phyloP scores from a whole-genome alignment of 2,113 vertebrate species.

The Cygnus buccinator region DNA sequence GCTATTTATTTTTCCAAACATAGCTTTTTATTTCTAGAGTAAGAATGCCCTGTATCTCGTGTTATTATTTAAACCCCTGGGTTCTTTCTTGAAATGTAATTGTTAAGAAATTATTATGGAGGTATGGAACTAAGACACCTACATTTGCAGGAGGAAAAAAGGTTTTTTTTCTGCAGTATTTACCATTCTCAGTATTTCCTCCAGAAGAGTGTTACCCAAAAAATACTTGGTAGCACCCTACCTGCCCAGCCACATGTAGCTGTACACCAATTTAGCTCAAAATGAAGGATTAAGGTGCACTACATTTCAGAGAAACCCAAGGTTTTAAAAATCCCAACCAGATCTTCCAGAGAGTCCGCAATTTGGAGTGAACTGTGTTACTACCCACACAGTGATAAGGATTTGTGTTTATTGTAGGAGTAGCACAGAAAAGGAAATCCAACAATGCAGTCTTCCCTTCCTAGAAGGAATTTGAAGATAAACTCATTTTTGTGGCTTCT shows the following conservation, averaged over 20 bases:
- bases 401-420: not conserved
- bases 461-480: not conserved
- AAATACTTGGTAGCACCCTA: rapidly evolving
- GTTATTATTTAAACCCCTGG: not conserved
- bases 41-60: constrained; percentile 19
- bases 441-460: not conserved
- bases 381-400: rapidly evolving
- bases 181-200: not conserved
- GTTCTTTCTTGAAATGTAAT: not conserved
- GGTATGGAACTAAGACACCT: not conserved
- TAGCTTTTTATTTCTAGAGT: constrained; percentile 62
- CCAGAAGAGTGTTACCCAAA: not conserved
- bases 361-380: not conserved
- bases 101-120: not conserved
- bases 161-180: not conserved
- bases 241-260: rapidly evolving
- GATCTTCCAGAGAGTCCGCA: not conserved
- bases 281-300: no score
- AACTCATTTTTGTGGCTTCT: not conserved
- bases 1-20: constrained; percentile 44
- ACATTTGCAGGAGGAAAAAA: not conserved
- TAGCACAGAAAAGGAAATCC: not conserved
- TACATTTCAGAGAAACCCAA: not conserved
- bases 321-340: not conserved
- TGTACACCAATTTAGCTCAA: rapidly evolving